Base-by-base conservation (phyloP, 2,888 invertebrate genomes). In the Petrolisthes cinctipes region DNA sequence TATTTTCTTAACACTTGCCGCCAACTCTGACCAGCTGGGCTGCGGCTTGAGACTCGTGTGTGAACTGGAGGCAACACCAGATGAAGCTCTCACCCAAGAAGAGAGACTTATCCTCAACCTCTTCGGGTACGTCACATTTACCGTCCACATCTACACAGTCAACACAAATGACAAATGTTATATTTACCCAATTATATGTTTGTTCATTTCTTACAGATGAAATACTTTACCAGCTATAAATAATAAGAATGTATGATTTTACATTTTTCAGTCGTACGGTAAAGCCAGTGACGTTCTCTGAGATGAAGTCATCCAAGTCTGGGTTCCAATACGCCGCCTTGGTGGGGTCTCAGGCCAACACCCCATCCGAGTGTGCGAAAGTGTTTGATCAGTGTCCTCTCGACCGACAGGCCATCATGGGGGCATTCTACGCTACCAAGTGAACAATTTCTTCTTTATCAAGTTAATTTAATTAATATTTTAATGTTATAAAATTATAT, bases 311-410 rank as follows among this genome's bases (percentile, higher is more conserved):
- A 37, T 61, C 83, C 17, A 87, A 80, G 83, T 68, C 86, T 4
- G 83, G 89, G n/a, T 90, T 90, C 90, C 90, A 87, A 84, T 90
- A 90, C 87, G 90, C 90, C 5, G 90, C 90, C 4, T 83, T 85
- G 76, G 85, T 90, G 71, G 90, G 90, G 5, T 73, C 87, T 20
- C 90, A 83, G n/a, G 89, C 90, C 78, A 86, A 89, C 83, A 83
- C 83, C 73, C 66, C 73, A n/a, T 76, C 83, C 14, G 85, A 87
- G 68, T 90, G 90, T 81, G 83, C 85, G 76, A 68, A 85, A 37
- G 87, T 89, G 61, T 90, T 90, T 73, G 85, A 89, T 56, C 79
- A 86, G 75, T 89, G 90, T 66, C 87, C 89, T 56, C 87, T 89
- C 81, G 90, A 90, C 83, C 83, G 89, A 9, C 68, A 51, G 11